phyloP scores from a whole-genome alignment of 2,113 vertebrate species.

The Nymphicus hollandicus region DNA sequence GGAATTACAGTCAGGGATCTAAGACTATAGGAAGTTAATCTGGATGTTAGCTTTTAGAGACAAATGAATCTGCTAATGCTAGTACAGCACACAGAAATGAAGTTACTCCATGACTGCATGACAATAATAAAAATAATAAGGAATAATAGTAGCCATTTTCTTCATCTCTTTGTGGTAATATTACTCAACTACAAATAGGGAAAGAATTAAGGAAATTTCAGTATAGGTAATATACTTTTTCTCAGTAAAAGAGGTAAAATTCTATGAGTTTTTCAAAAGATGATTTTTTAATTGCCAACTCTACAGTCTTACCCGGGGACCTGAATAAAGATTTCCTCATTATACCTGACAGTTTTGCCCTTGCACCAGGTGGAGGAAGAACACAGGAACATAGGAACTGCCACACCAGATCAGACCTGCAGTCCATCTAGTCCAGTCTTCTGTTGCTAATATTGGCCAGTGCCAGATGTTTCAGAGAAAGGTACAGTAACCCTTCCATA shows the following conservation, averaged over 20 bases:
- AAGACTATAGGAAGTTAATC: neutral
- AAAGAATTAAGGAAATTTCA: neutral
- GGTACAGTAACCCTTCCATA: slow-evolving; percentile 47
- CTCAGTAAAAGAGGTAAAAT: neutral
- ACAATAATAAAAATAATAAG: neutral
- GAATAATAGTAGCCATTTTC: neutral
- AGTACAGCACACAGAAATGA: neutral
- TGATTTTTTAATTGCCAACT: slow-evolving; percentile 51
- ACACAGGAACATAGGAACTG: slow-evolving; percentile 55
- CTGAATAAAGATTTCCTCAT: slow-evolving; percentile 57
- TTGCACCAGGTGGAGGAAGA: slow-evolving; percentile 59
- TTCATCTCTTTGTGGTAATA: neutral
- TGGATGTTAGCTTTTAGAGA: neutral
- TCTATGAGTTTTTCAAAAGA: neutral
- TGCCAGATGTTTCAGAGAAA: slow-evolving; percentile 45
- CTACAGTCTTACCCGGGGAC: neutral
- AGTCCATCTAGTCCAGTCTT: slow-evolving; percentile 66
- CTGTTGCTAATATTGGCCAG: slow-evolving; percentile 61
- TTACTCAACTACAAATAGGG: neutral
- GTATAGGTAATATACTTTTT: neutral
- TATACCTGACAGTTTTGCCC: slow-evolving; percentile 59
- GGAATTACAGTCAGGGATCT: neutral
- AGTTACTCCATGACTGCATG: neutral
- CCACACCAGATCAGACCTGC: slow-evolving; percentile 65
- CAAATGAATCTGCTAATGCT: neutral